A percentile compares a stretch with the other conserved stretches of the same genome.
Evolutionary conservation across 2,888 invertebrate species (phyloP).

Genomic region (Caenorhabditis japonica): DNA sequence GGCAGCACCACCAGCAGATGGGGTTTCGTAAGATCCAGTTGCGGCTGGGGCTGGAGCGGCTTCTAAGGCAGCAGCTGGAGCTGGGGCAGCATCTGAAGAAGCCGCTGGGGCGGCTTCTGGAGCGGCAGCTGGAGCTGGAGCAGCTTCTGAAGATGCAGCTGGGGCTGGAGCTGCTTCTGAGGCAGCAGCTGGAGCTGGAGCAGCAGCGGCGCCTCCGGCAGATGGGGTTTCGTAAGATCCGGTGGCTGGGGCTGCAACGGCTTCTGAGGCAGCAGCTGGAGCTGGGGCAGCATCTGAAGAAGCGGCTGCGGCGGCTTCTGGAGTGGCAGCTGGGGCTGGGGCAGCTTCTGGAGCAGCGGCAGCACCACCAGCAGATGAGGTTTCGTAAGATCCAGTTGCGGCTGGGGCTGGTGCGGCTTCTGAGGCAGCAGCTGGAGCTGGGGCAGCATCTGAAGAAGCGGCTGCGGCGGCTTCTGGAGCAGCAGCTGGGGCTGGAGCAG

Average conservation of each 20-base stretch:
- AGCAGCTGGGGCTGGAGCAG: conserved; percentile 13
- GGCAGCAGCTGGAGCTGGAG: conserved; percentile 18
- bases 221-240: too few relatives aligned
- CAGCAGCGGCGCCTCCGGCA: conserved; percentile 9
- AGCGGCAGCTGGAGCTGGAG: conserved; percentile 26
- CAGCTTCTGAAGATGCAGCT: conserved; percentile 13
- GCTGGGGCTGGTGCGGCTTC: conserved; percentile 3
- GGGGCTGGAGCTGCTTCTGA: conserved; percentile 14
- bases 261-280: conserved; percentile 1
- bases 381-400: conserved; percentile 1
- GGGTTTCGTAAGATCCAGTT: neutral
- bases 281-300: conserved; percentile 3
- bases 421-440: conserved; percentile 9
- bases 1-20: too few relatives aligned
- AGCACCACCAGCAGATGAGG: conserved; percentile 6
- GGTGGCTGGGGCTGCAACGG: neutral
- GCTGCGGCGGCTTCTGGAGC: conserved; percentile 22
- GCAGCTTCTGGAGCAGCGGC: too few relatives aligned
- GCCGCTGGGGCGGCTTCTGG: conserved; percentile 22
- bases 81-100: conserved; percentile 20
- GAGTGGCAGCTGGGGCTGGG: too few relatives aligned
- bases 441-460: conserved; percentile 15
- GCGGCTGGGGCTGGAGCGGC: conserved; percentile 9
- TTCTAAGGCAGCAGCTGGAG: conserved; percentile 6
- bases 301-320: neutral